Evolutionary conservation across 2,888 invertebrate species (phyloP).

Genomic region (Sinodicranocentrus sp.): DNA sequence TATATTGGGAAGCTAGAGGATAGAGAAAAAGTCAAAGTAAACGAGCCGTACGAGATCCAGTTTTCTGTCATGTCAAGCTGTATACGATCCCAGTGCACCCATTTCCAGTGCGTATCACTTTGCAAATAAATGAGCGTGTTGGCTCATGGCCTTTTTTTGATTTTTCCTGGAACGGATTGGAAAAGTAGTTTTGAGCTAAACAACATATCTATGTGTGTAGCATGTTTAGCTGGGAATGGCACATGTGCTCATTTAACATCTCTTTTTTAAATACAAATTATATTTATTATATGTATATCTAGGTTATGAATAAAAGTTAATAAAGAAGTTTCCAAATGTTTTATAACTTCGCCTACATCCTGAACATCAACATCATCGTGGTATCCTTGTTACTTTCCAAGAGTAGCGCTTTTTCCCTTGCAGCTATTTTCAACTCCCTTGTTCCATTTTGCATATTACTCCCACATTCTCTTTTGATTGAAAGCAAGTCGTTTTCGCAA

Average conservation of each 20-base stretch:
- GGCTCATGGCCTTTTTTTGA: conserved; percentile 43
- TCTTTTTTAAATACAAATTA: too few species aligned
- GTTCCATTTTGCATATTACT: conserved; percentile 15
- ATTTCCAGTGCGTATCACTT: conserved; percentile 53
- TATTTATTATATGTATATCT: conserved; percentile 8
- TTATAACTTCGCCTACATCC: conserved; percentile 15
- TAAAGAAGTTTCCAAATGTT: conserved; percentile 46
- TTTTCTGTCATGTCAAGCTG: conserved; percentile 31
- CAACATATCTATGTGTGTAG: too few species aligned
- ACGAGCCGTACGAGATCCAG: conserved; percentile 15
- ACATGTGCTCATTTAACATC: too few species aligned
- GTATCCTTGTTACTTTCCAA: neutral
- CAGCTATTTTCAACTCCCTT: conserved; percentile 1
- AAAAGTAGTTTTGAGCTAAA: too few species aligned
- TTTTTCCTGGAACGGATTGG: conserved; percentile 26
- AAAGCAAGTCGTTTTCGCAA: conserved; percentile 50
- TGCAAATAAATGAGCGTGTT: conserved; percentile 55
- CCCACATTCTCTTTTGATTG: conserved; percentile 48
- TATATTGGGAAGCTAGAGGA: neutral
- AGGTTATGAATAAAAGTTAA: conserved; percentile 21
- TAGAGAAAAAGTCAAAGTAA: neutral
- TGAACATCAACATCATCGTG: neutral
- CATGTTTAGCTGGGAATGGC: too few species aligned
- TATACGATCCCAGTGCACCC: conserved; percentile 46
- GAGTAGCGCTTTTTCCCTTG: neutral